Evolutionary conservation across 2,888 invertebrate species (phyloP), one percentile per base, ranked within the genome.

Genomic region (Pogonocherus hispidulus): DNA sequence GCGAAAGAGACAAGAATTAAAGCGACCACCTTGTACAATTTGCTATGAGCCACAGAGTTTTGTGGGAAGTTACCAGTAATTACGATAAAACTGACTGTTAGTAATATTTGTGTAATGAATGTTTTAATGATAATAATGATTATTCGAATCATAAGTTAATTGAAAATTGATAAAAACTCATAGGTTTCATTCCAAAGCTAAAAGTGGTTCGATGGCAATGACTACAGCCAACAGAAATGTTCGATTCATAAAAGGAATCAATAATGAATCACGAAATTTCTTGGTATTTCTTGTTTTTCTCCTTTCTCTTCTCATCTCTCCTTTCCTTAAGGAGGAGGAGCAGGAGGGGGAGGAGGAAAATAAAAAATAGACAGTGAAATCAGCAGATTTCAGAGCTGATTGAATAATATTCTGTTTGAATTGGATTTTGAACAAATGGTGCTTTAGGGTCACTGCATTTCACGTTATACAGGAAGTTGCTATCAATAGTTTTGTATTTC

Each of bases 71-170:
- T n/a, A n/a, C n/a, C n/a, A n/a, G n/a, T n/a, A n/a, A n/a, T 47
- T 18, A 16, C 35, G 51, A 62, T 62, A 37, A 51, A 35, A 46
- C 23, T 37, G 14, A 51, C 37, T 51, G 51, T 37, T 4, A 1
- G 19, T 51, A 19, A 62, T 51, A 37, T 51, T 62, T 51, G 62
- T 16, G 49, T 37, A 37, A 62, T 62, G 62, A 62, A n/a, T 62
- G 62, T 62, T 62, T 37, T 51, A 37, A 51, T 62, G 51, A 62
- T 62, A 22, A 44, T 35, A 46, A 47, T 59, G 20, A 16, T 57
- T 18, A 54, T 0, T 35, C 16, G 9, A 4, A 11, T 14, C 16
- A 6, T 14, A 23, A 35, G 8, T 9, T 4, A 2, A 18, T 16
- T 1, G 16, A 19, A 35, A 52, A 19, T 54, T 54, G 54, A 35